Percentiles rank a stretch among this genome's conserved stretches.
These are phyloP conservation scores for Mola mola DNA, from an alignment of 2,113 vertebrate genomes.

Conservation along the genomic window DNA sequence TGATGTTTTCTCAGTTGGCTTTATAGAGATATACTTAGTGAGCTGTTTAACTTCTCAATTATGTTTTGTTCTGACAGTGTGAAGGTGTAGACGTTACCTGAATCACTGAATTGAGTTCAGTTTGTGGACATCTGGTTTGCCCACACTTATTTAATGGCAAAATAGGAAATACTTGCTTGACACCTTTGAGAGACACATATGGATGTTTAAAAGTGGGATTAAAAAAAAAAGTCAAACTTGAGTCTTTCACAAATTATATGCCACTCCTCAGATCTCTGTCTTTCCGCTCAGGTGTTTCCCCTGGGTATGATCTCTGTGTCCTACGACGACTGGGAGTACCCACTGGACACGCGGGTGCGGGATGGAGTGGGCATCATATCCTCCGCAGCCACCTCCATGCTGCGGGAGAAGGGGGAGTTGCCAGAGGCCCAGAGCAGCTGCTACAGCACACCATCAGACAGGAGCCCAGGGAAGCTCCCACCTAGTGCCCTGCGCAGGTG, in stretches of 20 bases:
- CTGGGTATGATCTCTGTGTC: constrained; percentile 95
- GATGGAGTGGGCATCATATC: constrained; percentile 94
- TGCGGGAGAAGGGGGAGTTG: constrained; percentile 91
- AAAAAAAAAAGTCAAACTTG: constrained; percentile 30
- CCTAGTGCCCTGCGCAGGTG: constrained; percentile 93
- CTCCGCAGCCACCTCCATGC: constrained; percentile 90
- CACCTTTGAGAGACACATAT: constrained; percentile 27
- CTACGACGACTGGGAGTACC: constrained; percentile 97
- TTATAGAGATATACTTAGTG: constrained; percentile 12
- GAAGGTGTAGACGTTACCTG: constrained; percentile 3
- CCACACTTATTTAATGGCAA: constrained; percentile 16
- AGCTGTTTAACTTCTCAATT: constrained; percentile 12
- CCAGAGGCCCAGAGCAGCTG: constrained; percentile 93
- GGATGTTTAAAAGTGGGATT: constrained; percentile 22
- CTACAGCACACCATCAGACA: constrained; percentile 86
- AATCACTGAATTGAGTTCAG: constrained; percentile 9
- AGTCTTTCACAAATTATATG: constrained; percentile 10
- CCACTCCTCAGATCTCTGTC: constrained; percentile 20
- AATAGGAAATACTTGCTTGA: constrained; percentile 18
- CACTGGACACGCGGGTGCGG: constrained; percentile 87
- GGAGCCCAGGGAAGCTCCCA: constrained; percentile 84
- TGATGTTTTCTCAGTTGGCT: constrained; percentile 26
- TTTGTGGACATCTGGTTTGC: constrained; percentile 10
- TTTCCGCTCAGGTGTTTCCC: constrained; percentile 83
- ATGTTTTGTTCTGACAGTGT: constrained; percentile 11